phyloP scores from a whole-genome alignment of 2,888 invertebrate species.

The Margaritifera margaritifera region DNA sequence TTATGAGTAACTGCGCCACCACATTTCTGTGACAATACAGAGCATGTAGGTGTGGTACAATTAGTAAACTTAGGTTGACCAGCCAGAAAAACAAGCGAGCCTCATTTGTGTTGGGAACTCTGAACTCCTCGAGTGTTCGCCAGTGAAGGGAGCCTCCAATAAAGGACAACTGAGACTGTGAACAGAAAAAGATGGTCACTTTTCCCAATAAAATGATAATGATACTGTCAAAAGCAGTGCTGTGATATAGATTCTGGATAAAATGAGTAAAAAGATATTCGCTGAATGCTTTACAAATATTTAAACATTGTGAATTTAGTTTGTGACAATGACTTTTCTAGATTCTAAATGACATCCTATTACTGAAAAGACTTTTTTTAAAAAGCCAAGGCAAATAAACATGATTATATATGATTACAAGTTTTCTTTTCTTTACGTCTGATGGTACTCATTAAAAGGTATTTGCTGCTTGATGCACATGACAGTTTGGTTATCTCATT shows the following conservation, averaged over 20 bases:
- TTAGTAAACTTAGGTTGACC: slow-evolving; percentile 52
- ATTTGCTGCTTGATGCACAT: too few species aligned
- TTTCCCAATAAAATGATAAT: background rate
- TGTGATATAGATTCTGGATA: background rate
- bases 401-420: too few species aligned
- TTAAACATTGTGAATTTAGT: too few species aligned
- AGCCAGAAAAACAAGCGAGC: slow-evolving; percentile 51
- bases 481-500: too few species aligned
- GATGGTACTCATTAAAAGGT: too few species aligned
- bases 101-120: slow-evolving; percentile 33
- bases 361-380: too few species aligned
- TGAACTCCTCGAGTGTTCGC: slow-evolving; percentile 43
- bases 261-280: too few species aligned
- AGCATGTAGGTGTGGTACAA: slow-evolving; percentile 62
- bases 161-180: slow-evolving; percentile 48
- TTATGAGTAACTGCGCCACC: slow-evolving; percentile 10
- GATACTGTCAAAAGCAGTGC: background rate
- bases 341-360: too few species aligned
- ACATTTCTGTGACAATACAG: slow-evolving; percentile 40
- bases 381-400: too few species aligned
- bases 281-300: too few species aligned
- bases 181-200: slow-evolving; percentile 27
- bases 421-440: too few species aligned
- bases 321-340: too few species aligned
- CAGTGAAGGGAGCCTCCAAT: slow-evolving; percentile 53